Base-by-base conservation (phyloP, 1,140 invertebrate species). In the Eupeodes corollae region DNA sequence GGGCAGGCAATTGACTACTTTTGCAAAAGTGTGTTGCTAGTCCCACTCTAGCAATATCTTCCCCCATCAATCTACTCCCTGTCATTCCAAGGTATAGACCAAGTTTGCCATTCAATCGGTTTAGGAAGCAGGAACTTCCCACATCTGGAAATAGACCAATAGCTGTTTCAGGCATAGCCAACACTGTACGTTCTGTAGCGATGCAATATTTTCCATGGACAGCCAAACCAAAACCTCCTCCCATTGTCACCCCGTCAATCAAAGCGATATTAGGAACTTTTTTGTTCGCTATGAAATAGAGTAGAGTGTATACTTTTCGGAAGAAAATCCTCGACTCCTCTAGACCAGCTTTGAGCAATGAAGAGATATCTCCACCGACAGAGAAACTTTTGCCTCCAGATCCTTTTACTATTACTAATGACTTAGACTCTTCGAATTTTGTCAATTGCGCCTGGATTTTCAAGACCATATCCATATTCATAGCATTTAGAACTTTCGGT, bases 121-220 rank as follows among this genome's bases (percentile, higher is more conserved):
- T 83, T 35, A 99, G 73, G 62, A 99, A 94, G 59, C 94, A 84
- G 9, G 84, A 82, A 12, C 83, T 91, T 26, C 97, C 97, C 39
- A 99, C 96, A 77, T 99, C 97, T 10, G 95, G 92, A 61, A 98
- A 95, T n/a, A 99, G 73, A n/a, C 91, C 90, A 57, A 95, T 94
- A 18, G 82, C 84, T 10, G 88, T 91, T 75, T 98, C 93, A 14
- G 95, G 97, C 96, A 99, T 99, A 12, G 97, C 93, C 71, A 98
- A 93, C n/a, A 98, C 54, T 0, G 95, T 95, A 56, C 80, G 86
- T 69, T 99, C 96, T 8, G 94, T 98, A 8, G 93, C 93, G 14
- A 99, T 80, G 52, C 95, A 78, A 66, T 91, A 98, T 56, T 81
- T 77, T 2, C 83, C 84, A 74, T 99, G 94, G 3, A 99, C 84